Evolutionary conservation across 2,113 vertebrate genomes (phyloP).

Genomic region (Myotis yumanensis): DNA sequence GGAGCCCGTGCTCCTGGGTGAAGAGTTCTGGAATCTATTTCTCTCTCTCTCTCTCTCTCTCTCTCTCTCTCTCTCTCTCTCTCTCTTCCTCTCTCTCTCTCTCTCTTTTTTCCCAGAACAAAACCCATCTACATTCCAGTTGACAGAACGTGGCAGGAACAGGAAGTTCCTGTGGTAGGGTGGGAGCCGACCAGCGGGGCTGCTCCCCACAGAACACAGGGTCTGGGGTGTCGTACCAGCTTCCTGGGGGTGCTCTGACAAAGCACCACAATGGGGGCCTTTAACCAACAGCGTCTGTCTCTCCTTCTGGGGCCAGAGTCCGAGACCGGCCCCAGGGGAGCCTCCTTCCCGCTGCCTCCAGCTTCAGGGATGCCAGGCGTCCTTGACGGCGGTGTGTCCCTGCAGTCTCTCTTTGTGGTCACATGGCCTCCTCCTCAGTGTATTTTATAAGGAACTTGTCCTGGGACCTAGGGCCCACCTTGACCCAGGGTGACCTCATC

Average conservation of each 20-base stretch:
- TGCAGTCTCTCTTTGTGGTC: accelerated
- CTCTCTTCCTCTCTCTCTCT: too few relatives aligned
- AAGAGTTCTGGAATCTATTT: neutral
- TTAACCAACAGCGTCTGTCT: neutral
- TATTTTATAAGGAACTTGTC: neutral
- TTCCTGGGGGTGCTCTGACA: accelerated
- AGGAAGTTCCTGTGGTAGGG: neutral
- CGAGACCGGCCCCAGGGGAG: accelerated
- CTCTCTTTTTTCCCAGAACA: neutral
- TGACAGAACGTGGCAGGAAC: neutral
- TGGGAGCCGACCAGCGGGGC: accelerated
- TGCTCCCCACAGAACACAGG: neutral
- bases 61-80: too few relatives aligned
- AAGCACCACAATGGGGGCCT: accelerated
- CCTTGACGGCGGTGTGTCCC: accelerated
- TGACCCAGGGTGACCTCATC: neutral
- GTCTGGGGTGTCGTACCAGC: accelerated
- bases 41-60: neutral
- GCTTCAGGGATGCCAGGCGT: accelerated
- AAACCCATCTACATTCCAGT: neutral
- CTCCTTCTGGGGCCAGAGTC: neutral
- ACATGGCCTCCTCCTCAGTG: accelerated
- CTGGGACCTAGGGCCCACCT: accelerated
- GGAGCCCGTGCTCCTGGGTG: accelerated
- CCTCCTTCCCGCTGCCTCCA: accelerated